Percentiles rank a stretch among this genome's conserved stretches.
These are phyloP conservation scores for Thunnus thynnus DNA, from an alignment of 2,113 vertebrate genomes.

Conservation along the genomic window DNA sequence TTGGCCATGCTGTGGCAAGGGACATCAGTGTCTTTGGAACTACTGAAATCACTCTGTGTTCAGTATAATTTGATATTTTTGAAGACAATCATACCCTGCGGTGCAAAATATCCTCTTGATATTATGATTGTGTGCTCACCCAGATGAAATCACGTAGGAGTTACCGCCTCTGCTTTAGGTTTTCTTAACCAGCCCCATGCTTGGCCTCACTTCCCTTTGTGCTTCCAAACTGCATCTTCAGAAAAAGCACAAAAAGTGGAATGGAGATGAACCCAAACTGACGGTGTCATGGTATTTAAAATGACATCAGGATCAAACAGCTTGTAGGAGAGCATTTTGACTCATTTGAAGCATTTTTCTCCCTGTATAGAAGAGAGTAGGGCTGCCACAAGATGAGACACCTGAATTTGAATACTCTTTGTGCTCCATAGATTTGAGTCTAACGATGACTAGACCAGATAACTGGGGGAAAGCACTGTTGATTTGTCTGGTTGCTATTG, in stretches of 20 bases:
- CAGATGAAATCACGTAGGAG: slow-evolving; percentile 57
- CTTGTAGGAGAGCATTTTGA: neutral
- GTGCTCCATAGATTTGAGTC: neutral
- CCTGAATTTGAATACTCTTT: slow-evolving; percentile 16
- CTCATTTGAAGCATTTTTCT: neutral
- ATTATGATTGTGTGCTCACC: slow-evolving; percentile 37
- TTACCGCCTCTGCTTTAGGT: slow-evolving; percentile 49
- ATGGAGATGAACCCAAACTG: slow-evolving; percentile 1
- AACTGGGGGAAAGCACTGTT: neutral
- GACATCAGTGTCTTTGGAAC: slow-evolving; percentile 32
- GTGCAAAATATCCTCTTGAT: slow-evolving; percentile 34
- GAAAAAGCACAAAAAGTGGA: neutral
- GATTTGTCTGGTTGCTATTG: slow-evolving; percentile 31
- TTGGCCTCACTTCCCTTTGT: slow-evolving; percentile 31
- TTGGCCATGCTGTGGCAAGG: neutral
- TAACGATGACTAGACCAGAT: slow-evolving; percentile 16
- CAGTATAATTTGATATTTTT: slow-evolving; percentile 23
- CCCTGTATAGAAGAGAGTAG: neutral
- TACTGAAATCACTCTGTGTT: slow-evolving; percentile 30
- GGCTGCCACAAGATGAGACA: neutral
- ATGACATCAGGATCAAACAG: slow-evolving; percentile 1
- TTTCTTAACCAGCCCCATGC: slow-evolving; percentile 18
- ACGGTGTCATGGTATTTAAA: neutral
- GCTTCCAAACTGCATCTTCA: slow-evolving; percentile 45
- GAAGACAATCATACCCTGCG: slow-evolving; percentile 19